These are phyloP conservation scores for Globodera rostochiensis DNA, from an alignment of 1,140 invertebrate genomes.

Conservation along the genomic window DNA sequence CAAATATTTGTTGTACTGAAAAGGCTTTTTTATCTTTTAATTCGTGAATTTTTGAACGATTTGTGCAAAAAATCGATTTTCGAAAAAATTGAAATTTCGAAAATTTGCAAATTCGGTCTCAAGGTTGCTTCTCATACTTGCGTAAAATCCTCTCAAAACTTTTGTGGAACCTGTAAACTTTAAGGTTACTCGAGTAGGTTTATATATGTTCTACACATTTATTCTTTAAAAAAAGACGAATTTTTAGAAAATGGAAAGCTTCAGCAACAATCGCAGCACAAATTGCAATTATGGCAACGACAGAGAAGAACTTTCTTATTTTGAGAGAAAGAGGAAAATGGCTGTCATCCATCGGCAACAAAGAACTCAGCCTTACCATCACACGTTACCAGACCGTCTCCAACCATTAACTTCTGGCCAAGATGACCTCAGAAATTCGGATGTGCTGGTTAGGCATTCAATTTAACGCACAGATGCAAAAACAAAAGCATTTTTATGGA, in stretches of 20 bases:
- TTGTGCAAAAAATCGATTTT: too few species aligned
- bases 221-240: background rate
- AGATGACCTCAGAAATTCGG: background rate
- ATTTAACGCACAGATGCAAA: background rate
- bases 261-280: background rate
- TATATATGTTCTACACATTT: too few species aligned
- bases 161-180: too few species aligned
- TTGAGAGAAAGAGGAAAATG: conserved; percentile 17
- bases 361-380: background rate
- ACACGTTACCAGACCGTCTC: background rate
- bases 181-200: too few species aligned
- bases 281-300: background rate
- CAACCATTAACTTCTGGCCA: background rate
- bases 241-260: background rate
- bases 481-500: too few species aligned
- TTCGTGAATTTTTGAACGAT: too few species aligned
- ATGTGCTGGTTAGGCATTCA: background rate
- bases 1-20: too few species aligned
- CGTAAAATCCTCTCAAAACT: too few species aligned
- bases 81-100: too few species aligned
- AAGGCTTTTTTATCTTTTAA: too few species aligned
- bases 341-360: background rate
- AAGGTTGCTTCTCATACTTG: too few species aligned
- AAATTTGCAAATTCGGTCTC: too few species aligned
- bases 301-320: background rate